These are phyloP conservation scores for Noctuana brunneofusca DNA, from an alignment of 2,888 invertebrate species.

Conservation along the genomic window DNA sequence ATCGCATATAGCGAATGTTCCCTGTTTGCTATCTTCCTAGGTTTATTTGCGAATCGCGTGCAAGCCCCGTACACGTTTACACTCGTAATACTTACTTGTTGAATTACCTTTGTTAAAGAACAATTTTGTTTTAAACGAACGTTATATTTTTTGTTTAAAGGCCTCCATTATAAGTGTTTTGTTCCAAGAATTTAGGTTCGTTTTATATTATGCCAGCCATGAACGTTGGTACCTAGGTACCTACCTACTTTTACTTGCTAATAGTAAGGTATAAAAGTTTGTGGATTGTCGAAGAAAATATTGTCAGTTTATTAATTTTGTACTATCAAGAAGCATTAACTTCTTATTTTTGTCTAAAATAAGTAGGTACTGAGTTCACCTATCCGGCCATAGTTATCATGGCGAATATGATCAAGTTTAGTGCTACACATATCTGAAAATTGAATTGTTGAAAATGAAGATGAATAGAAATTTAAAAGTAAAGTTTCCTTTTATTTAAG, in stretches of 20 bases:
- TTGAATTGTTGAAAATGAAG: too few species aligned
- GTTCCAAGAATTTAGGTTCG: slow-evolving; percentile 26
- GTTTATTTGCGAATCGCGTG: slow-evolving; percentile 81
- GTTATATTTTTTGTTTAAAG: slow-evolving; percentile 41
- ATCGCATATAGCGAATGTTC: slow-evolving; percentile 68
- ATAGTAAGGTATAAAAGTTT: slow-evolving; percentile 16
- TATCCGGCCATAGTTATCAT: too few species aligned
- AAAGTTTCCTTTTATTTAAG: too few species aligned
- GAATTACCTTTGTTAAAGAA: slow-evolving; percentile 62
- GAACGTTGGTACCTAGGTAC: slow-evolving; percentile 26
- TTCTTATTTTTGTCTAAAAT: background rate
- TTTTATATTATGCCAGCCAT: slow-evolving; percentile 8
- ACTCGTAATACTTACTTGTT: slow-evolving; percentile 67
- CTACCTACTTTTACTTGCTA: too few species aligned
- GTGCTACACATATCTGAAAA: too few species aligned
- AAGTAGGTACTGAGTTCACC: too few species aligned
- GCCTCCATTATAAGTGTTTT: slow-evolving; percentile 15
- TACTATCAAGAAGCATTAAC: background rate
- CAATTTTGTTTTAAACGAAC: slow-evolving; percentile 46
- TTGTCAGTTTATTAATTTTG: background rate
- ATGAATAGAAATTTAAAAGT: too few species aligned
- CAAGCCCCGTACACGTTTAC: slow-evolving; percentile 53
- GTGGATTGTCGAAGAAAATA: too few species aligned
- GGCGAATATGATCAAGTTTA: too few species aligned
- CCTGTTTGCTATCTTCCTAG: slow-evolving; percentile 74